Conservation (phyloP, 2,113 vertebrate genomes). For the Poeciliopsis prolifica region DNA sequence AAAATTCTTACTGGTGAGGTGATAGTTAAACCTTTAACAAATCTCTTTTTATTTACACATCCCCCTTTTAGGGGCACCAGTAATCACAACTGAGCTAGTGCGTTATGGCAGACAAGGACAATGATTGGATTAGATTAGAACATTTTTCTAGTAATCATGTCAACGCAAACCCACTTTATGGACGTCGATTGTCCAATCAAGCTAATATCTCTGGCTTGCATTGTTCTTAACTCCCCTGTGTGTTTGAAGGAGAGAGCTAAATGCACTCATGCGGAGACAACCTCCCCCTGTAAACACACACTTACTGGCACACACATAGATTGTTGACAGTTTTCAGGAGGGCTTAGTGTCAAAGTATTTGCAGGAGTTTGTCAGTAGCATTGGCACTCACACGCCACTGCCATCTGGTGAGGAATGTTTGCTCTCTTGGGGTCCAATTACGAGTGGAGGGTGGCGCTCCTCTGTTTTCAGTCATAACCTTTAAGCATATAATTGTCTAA, state of each 20-base stretch:
- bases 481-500: slow-evolving; percentile 3
- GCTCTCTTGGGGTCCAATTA: slow-evolving; percentile 67
- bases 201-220: not conserved
- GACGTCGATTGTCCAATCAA: not conserved
- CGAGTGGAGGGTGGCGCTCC: slow-evolving; percentile 31
- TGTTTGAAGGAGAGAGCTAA: slow-evolving; percentile 4
- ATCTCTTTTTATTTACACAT: too few relatives aligned
- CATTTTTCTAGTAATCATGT: not conserved
- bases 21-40: too few relatives aligned
- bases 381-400: slow-evolving; percentile 24
- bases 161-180: too few relatives aligned
- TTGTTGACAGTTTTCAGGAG: slow-evolving; percentile 73
- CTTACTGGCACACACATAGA: not conserved
- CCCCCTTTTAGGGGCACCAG: too few relatives aligned
- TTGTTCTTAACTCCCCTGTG: not conserved
- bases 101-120: not conserved
- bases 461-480: slow-evolving; percentile 10
- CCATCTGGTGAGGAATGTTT: slow-evolving; percentile 74
- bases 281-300: not conserved
- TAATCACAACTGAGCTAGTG: too few relatives aligned
- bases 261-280: not conserved
- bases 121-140: not conserved
- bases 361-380: slow-evolving; percentile 18
- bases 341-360: slow-evolving; percentile 57
- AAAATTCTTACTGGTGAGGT: too few relatives aligned